Evolutionary conservation across 2,888 invertebrate genomes (phyloP).

Genomic region (Epistrophe grossulariae): DNA sequence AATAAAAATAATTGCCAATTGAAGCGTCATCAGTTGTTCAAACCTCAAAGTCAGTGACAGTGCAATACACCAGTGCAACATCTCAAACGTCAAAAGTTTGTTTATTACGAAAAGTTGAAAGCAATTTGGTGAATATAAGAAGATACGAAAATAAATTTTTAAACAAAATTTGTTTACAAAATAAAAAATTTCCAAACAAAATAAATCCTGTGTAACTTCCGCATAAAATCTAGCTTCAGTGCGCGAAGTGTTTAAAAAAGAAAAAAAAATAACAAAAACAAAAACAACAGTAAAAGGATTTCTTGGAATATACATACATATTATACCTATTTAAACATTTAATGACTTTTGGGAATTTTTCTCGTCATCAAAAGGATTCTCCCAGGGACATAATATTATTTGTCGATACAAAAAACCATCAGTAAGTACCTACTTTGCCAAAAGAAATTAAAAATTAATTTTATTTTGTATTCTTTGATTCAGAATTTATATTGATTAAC

Average conservation of each 20-base stretch:
- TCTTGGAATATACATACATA: slow-evolving; percentile 23
- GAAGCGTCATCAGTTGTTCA: slow-evolving; percentile 31
- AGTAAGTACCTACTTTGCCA: slow-evolving; percentile 45
- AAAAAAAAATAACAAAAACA: neutral
- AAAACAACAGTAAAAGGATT: slow-evolving; percentile 12
- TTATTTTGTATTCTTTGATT: slow-evolving; percentile 22
- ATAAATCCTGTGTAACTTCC: slow-evolving; percentile 16
- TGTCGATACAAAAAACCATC: neutral
- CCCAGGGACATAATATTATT: neutral
- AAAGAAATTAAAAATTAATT: slow-evolving; percentile 43
- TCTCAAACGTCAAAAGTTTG: neutral
- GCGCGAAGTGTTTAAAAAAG: neutral
- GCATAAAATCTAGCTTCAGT: neutral
- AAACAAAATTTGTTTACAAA: slow-evolving; percentile 23
- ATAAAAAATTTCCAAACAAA: slow-evolving; percentile 6
- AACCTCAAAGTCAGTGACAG: slow-evolving; percentile 22
- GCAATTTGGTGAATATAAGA: slow-evolving; percentile 29
- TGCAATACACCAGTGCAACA: slow-evolving; percentile 19
- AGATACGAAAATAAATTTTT: slow-evolving; percentile 27
- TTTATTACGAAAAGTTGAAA: slow-evolving; percentile 23
- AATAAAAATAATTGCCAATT: slow-evolving; percentile 21
- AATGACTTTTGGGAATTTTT: slow-evolving; percentile 18
- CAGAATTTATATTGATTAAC: slow-evolving; percentile 32
- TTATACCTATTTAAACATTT: no score
- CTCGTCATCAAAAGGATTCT: neutral